phyloP scores from a whole-genome alignment of 2,797 vertebrate genomes.

The Hyperoplus immaculatus region DNA sequence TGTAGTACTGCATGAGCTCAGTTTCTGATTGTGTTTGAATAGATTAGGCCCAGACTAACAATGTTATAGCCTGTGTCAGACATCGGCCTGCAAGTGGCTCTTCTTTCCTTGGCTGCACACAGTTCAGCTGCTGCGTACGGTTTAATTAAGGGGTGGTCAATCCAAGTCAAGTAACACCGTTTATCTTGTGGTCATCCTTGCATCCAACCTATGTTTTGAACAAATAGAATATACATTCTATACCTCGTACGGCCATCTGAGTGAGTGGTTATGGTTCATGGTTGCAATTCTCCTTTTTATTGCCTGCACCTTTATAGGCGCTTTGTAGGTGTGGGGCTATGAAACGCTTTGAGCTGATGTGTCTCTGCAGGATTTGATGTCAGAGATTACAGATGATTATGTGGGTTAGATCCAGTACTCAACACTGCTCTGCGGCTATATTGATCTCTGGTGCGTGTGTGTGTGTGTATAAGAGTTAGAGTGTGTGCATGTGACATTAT shows the following conservation, averaged over 20 bases:
- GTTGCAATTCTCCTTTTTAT: constrained; percentile 20
- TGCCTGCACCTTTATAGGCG: constrained; percentile 17
- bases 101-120: constrained; percentile 7
- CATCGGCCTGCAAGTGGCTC: constrained; percentile 1
- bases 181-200: constrained; percentile 6
- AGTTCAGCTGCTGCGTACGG: constrained; percentile 23
- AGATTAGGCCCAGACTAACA: constrained; percentile 30
- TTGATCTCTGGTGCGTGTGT: constrained; percentile 58
- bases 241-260: constrained; percentile 1
- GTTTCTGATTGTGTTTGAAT: constrained; percentile 35
- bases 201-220: constrained; percentile 10
- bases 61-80: constrained; percentile 24
- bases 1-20: constrained; percentile 16
- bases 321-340: constrained; percentile 44
- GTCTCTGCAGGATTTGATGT: constrained; percentile 76
- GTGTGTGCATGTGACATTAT: too few relatives aligned
- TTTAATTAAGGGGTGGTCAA: neutral
- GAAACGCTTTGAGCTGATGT: constrained; percentile 63
- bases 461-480: neutral
- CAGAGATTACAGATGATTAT: constrained; percentile 81
- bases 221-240: neutral
- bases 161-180: neutral
- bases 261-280: constrained; percentile 23
- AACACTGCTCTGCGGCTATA: constrained; percentile 65
- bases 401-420: constrained; percentile 69